phyloP scores from a whole-genome alignment of 2,113 vertebrate genomes.

The Ceyx cyanopectus region DNA sequence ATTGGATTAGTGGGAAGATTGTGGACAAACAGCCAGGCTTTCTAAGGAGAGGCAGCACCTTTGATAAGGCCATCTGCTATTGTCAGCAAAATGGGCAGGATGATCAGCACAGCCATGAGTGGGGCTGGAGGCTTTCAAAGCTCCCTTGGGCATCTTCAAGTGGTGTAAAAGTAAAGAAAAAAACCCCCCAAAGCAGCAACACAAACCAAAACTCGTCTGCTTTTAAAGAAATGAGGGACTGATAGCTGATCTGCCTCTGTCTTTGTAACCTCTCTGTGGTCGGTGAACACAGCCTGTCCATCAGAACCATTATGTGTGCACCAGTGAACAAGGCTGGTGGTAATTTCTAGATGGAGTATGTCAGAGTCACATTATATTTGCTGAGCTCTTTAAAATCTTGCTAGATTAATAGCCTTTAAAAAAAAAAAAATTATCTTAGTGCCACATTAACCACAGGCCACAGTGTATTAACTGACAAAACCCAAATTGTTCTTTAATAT shows the following conservation, averaged over 20 bases:
- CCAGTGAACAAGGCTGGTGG: not conserved
- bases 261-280: not conserved
- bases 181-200: no score
- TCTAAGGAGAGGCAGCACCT: not conserved
- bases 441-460: constrained; percentile 67
- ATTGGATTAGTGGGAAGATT: not conserved
- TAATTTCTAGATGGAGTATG: constrained; percentile 12
- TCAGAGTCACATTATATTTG: constrained; percentile 17
- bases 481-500: constrained; percentile 76
- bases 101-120: rapidly evolving
- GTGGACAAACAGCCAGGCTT: not conserved
- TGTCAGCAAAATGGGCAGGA: not conserved
- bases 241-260: not conserved
- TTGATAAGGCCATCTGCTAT: constrained; percentile 1
- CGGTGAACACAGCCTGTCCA: not conserved
- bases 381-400: constrained; percentile 48
- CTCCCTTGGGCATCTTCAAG: not conserved
- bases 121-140: not conserved
- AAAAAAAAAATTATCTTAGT: constrained; percentile 43
- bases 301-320: not conserved
- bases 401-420: constrained; percentile 50
- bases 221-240: not conserved
- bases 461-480: constrained; percentile 73
- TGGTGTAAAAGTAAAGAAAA: not conserved
- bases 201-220: not conserved